Percentiles rank a stretch among this genome's conserved stretches.
phyloP scores from a whole-genome alignment of 2,888 invertebrate genomes.

The Rapana venosa region DNA sequence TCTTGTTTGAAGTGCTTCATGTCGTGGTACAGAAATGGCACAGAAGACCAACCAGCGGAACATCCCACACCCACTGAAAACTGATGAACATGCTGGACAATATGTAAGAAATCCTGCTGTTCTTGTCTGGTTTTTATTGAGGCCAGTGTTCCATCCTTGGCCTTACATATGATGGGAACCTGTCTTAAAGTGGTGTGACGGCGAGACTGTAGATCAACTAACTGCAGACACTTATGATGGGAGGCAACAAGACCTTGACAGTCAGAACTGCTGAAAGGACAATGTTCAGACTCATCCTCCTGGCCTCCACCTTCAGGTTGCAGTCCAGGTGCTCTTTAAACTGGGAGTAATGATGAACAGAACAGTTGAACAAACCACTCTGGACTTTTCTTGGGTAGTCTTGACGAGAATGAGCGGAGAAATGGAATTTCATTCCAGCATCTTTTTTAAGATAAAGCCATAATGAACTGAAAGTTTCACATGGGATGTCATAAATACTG shows the following conservation, averaged over 20 bases:
- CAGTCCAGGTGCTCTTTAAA: neutral
- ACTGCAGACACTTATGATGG: neutral
- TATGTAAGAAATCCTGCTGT: neutral
- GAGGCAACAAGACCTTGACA: slow-evolving; percentile 5
- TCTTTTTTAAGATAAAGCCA: neutral
- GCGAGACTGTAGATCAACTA: neutral
- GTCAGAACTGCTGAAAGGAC: slow-evolving; percentile 1
- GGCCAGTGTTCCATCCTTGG: neutral
- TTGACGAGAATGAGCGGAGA: neutral
- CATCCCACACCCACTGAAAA: neutral
- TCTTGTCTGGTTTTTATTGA: slow-evolving; percentile 7
- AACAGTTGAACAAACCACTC: neutral
- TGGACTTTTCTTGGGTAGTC: neutral
- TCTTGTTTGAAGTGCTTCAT: neutral
- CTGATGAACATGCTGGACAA: neutral
- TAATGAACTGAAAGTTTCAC: neutral
- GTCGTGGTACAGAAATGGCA: neutral
- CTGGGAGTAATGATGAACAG: neutral
- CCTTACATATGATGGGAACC: neutral
- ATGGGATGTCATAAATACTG: neutral
- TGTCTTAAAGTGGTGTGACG: neutral
- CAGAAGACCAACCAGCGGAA: neutral
- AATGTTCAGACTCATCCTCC: neutral
- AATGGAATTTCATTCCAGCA: neutral
- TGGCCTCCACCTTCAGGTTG: neutral